Evolutionary conservation across 2,113 vertebrate genomes (phyloP).

Genomic region (Brachirus orientalis): DNA sequence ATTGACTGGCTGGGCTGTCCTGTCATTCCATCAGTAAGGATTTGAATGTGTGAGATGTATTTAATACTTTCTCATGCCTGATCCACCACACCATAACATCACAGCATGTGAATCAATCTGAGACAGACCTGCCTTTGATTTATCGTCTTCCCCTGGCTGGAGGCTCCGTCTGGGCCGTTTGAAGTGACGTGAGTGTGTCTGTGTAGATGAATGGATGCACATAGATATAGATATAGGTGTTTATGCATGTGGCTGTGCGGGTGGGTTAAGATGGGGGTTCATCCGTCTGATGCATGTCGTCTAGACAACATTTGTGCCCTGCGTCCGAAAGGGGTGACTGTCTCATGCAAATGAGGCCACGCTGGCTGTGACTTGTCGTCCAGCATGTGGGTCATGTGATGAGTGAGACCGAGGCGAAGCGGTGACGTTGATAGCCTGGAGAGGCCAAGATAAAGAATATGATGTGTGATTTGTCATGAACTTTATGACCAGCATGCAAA

Average conservation of each 20-base stretch:
- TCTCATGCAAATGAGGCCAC: conserved; percentile 89
- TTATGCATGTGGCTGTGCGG: conserved; percentile 52
- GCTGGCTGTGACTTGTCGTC: conserved; percentile 76
- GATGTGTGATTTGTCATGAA: conserved; percentile 53
- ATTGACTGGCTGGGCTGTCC: conserved; percentile 85
- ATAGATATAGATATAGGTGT: conserved; percentile 65
- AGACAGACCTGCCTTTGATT: conserved; percentile 87
- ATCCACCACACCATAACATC: conserved; percentile 83
- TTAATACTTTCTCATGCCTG: conserved; percentile 90
- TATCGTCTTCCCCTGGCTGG: conserved; percentile 80
- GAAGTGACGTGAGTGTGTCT: conserved; percentile 56
- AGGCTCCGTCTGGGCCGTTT: conserved; percentile 59
- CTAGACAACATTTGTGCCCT: conserved; percentile 90
- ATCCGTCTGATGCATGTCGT: conserved; percentile 88
- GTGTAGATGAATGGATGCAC: conserved; percentile 53
- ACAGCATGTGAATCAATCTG: conserved; percentile 61
- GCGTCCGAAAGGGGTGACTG: conserved; percentile 85
- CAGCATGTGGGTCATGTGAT: conserved; percentile 75
- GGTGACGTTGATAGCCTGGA: conserved; percentile 67
- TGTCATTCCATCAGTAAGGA: conserved; percentile 78
- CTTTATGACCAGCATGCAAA: conserved; percentile 38
- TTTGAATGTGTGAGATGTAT: conserved; percentile 96
- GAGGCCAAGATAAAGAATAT: conserved; percentile 45
- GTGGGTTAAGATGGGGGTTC: conserved; percentile 74
- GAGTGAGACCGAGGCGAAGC: conserved; percentile 44